These are phyloP conservation scores for Arctocebus calabarensis DNA, from an alignment of 2,797 vertebrate genomes.

Conservation along the genomic window DNA sequence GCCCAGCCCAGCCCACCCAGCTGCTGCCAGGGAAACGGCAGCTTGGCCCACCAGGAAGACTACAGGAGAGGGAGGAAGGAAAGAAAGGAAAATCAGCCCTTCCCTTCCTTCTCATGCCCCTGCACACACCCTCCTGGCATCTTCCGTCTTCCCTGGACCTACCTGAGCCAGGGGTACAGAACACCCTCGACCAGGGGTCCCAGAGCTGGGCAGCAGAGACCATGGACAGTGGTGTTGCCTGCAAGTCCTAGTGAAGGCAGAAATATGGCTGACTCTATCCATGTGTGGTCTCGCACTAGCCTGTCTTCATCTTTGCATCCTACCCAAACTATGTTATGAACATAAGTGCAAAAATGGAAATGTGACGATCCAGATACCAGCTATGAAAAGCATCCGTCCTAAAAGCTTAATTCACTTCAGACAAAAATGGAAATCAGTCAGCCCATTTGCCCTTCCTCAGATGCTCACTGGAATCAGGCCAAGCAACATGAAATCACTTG, in stretches of 20 bases:
- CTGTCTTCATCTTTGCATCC: background rate
- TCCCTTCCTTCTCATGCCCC: background rate
- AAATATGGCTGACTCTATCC: background rate
- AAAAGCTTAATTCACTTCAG: fast-evolving
- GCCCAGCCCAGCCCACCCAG: background rate
- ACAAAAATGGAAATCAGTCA: background rate
- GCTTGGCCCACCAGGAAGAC: conserved; percentile 1
- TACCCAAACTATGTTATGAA: background rate
- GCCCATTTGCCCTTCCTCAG: background rate
- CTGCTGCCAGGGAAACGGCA: background rate
- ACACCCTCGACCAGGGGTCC: background rate
- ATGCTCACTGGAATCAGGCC: background rate
- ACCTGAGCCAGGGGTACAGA: background rate
- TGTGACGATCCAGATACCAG: background rate
- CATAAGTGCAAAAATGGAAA: background rate
- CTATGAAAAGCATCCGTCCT: background rate
- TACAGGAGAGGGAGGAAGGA: background rate
- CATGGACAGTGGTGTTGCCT: fast-evolving
- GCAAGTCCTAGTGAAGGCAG: background rate
- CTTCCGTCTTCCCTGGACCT: background rate
- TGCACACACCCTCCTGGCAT: background rate
- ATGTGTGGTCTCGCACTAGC: fast-evolving
- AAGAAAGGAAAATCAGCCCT: background rate
- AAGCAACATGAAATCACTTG: background rate
- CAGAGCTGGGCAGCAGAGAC: background rate